Evolutionary conservation across 2,797 vertebrate species (phyloP).

Genomic region (Nannoperca australis): DNA sequence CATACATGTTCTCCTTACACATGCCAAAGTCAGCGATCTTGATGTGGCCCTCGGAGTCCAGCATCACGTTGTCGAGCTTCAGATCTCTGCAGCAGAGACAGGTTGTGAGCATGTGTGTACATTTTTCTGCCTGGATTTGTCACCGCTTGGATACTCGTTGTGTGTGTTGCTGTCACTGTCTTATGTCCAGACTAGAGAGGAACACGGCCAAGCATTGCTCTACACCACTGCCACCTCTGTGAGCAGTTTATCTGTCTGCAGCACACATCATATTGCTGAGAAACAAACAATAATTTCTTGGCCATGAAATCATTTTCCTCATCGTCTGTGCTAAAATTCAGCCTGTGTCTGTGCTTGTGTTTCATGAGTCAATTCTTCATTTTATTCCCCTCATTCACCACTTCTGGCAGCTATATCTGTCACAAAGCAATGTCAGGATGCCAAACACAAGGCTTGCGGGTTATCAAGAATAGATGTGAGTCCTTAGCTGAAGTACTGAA

Average conservation of each 20-base stretch:
- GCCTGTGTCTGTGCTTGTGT: constrained; percentile 9
- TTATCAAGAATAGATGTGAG: constrained; percentile 32
- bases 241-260: constrained; percentile 24
- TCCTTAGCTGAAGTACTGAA: constrained; percentile 17
- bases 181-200: not conserved
- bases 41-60: constrained; percentile 98
- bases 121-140: constrained; percentile 7
- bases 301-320: constrained; percentile 17
- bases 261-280: not conserved
- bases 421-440: constrained; percentile 21
- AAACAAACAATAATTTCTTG: constrained; percentile 17
- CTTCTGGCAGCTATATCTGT: constrained; percentile 17
- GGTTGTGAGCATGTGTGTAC: constrained; percentile 3
- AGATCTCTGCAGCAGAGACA: constrained; percentile 73
- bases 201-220: not conserved
- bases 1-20: constrained; percentile 99
- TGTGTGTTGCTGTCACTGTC: not conserved
- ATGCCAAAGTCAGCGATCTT: constrained; percentile 99
- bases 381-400: constrained; percentile 9
- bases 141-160: not conserved
- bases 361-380: constrained; percentile 34
- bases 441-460: constrained; percentile 15
- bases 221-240: not conserved
- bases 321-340: constrained; percentile 23
- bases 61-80: constrained; percentile 97